phyloP scores from a whole-genome alignment of 2,888 invertebrate genomes.

The Globia sparganii region DNA sequence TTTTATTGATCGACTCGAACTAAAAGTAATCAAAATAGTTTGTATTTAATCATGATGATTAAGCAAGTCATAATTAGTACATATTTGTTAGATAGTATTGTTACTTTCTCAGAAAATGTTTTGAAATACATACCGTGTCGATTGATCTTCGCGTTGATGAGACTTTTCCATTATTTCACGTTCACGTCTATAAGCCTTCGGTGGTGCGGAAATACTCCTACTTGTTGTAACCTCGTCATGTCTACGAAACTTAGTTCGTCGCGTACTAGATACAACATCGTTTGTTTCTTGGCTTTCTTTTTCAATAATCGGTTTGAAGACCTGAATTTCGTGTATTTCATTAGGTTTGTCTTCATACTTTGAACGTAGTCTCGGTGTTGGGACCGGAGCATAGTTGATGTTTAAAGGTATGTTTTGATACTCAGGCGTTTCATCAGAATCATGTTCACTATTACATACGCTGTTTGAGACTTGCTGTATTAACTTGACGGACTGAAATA shows the following conservation, averaged over 20 bases:
- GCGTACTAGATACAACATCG: constrained; percentile 63
- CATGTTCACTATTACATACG: constrained; percentile 85
- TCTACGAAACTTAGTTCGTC: constrained; percentile 75
- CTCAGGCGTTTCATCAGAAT: constrained; percentile 83
- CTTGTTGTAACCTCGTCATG: constrained; percentile 72
- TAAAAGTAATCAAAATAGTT: constrained; percentile 57
- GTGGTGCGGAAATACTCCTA: constrained; percentile 84
- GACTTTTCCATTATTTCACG: constrained; percentile 65
- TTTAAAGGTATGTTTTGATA: constrained; percentile 84
- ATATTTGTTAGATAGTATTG: constrained; percentile 7
- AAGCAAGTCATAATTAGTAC: constrained; percentile 1
- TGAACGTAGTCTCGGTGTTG: constrained; percentile 81
- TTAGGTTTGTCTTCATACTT: constrained; percentile 76
- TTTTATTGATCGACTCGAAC: constrained; percentile 56
- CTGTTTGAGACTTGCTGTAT: constrained; percentile 85
- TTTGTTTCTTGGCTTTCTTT: constrained; percentile 70
- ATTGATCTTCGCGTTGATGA: constrained; percentile 58
- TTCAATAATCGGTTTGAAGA: constrained; percentile 81
- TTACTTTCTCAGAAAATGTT: constrained; percentile 28
- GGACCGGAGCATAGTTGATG: constrained; percentile 78
- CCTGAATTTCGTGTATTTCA: constrained; percentile 70
- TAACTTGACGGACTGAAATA: constrained; percentile 84
- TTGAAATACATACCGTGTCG: constrained; percentile 65
- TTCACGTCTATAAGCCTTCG: constrained; percentile 73
- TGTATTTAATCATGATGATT: constrained; percentile 22